Evolutionary conservation across 2,113 vertebrate species (phyloP).

Genomic region (Coregonus clupeaformis): DNA sequence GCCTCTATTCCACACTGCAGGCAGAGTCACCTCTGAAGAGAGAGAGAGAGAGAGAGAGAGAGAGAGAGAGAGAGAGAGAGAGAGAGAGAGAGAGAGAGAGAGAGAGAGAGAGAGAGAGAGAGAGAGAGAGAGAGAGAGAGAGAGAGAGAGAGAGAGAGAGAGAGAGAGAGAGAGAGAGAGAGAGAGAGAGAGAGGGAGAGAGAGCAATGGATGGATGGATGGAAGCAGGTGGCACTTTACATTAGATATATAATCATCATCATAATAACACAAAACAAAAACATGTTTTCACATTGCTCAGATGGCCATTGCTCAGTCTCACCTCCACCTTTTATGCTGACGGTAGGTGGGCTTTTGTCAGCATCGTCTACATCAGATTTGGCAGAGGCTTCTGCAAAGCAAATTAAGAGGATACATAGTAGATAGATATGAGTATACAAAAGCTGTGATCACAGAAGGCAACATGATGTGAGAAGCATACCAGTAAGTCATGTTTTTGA

Average conservation of each 20-base stretch:
- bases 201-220: neutral
- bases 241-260: neutral
- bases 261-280: neutral
- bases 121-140: neutral
- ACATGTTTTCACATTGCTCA: too few species aligned
- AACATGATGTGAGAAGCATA: too few species aligned
- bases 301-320: neutral
- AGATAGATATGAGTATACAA: too few species aligned
- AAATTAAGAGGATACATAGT: neutral
- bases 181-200: neutral
- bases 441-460: too few species aligned
- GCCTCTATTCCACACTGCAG: constrained; percentile 69
- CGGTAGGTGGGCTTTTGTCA: neutral
- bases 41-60: neutral
- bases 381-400: neutral
- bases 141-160: neutral
- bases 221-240: neutral
- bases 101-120: neutral
- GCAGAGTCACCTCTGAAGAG: constrained; percentile 61
- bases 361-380: constrained; percentile 1
- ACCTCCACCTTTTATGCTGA: constrained; percentile 32
- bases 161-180: neutral
- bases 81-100: neutral
- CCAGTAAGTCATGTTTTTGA: too few species aligned
- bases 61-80: neutral